Base-by-base conservation (phyloP, 2,113 vertebrate species). In the Sorex fumeus region DNA sequence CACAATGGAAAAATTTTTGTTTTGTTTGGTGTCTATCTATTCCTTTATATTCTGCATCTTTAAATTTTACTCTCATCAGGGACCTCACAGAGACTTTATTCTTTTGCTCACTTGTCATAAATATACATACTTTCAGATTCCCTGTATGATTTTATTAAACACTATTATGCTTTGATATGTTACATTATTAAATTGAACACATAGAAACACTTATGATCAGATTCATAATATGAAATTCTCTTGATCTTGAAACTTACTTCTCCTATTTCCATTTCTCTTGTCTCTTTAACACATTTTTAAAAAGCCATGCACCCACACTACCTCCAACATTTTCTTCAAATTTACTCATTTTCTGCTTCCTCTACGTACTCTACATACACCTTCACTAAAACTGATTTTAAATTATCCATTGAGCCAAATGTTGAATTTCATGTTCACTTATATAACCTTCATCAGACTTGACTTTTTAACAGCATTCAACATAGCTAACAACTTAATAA, bases 261-360 rank as follows among this genome's bases (percentile, higher is more conserved):
- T 82, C 78, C 25, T 67, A 7, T n/a, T 87, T 19, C 70, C 23
- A 53, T 80, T 87, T 84, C 27, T 10, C 53, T 53, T 80, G 84
- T 84, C 27, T 10, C 53, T 53, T 53, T 53, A 53, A 53, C 53
- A 53, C 53, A 64, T 40, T 83, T 83, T 8, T 78, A 15, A 79
- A 60, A 40, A 85, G 3, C 28, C 30, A 10, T 45, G 3, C 11
- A 16, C 3, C 1, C 9, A 74, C 6, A 28, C 36, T 57, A 30
- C 8, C 53, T 32, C 25, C 11, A 10, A 18, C 57, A 13, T 70
- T 91, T 2, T 5, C 75, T 57, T 78, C 21, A 71, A 11, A 75
- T 87, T 69, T 32, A 71, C 30, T 84, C 53, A 66, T 80, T 57
- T 70, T 84, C 27, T 32, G 28, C 36, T 1, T 9, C 77, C 1